Evolutionary conservation across 2,888 invertebrate genomes (phyloP).

Genomic region (Frankliniella fusca): DNA sequence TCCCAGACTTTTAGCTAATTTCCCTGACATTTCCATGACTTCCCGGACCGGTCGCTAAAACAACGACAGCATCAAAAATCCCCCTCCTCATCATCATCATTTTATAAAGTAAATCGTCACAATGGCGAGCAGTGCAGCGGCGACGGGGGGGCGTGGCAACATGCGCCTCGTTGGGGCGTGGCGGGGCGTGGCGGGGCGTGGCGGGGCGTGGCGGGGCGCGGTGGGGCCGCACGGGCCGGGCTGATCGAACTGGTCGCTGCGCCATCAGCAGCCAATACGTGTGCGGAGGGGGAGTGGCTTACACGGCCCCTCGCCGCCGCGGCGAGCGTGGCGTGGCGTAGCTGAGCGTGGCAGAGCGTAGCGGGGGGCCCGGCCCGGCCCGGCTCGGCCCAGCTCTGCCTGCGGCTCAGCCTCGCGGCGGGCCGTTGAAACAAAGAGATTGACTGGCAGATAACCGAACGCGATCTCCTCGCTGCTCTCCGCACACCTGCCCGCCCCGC

Average conservation of each 20-base stretch:
- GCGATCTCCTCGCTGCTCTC: no score
- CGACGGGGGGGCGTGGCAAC: slow-evolving; percentile 33
- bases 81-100: no score
- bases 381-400: no score
- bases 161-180: neutral
- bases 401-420: neutral
- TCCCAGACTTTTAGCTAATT: no score
- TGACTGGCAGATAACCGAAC: neutral
- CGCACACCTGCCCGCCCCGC: no score
- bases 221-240: neutral
- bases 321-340: neutral
- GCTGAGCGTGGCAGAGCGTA: neutral
- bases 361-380: neutral
- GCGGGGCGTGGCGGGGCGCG: neutral
- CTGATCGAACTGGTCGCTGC: neutral
- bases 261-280: neutral
- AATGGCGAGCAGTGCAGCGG: slow-evolving; percentile 43
- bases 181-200: slow-evolving; percentile 29
- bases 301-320: neutral
- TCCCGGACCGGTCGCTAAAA: no score
- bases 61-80: no score
- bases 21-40: no score
- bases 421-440: neutral
- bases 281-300: neutral
- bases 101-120: slow-evolving; percentile 33